Conservation (phyloP, 23 tunicate species). For the Clavelina lepadiformis region DNA sequence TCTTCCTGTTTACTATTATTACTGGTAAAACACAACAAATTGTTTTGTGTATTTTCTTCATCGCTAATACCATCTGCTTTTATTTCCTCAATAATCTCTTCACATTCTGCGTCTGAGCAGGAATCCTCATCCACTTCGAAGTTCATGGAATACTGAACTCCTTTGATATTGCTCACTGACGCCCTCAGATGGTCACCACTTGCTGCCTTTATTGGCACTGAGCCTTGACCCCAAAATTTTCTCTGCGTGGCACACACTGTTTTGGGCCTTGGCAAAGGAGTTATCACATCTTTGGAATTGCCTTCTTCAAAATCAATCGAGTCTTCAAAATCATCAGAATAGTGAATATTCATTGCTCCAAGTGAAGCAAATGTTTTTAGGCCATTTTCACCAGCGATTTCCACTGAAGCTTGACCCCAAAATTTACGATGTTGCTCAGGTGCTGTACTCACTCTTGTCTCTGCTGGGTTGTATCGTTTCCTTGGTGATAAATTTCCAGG, state of each 20-base stretch:
- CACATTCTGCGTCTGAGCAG: not conserved
- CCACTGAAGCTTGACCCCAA: slow-evolving; percentile 61
- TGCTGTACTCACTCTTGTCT: slow-evolving; percentile 6
- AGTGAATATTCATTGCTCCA: slow-evolving; percentile 5
- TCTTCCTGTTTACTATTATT: no score
- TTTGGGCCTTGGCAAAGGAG: slow-evolving; percentile 7
- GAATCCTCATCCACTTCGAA: slow-evolving; percentile 24
- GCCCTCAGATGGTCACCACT: slow-evolving; percentile 41
- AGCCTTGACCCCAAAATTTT: slow-evolving; percentile 87
- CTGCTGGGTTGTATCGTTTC: not conserved
- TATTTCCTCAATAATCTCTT: slow-evolving; percentile 15
- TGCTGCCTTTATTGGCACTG: slow-evolving; percentile 38
- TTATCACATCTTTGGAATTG: not conserved
- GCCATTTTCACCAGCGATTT: slow-evolving; percentile 30
- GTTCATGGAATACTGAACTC: slow-evolving; percentile 33
- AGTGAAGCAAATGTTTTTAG: slow-evolving; percentile 9
- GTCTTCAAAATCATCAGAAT: slow-evolving; percentile 56
- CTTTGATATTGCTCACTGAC: slow-evolving; percentile 10
- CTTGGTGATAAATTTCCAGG: no score
- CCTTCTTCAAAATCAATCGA: slow-evolving; percentile 37
- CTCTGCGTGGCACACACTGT: slow-evolving; percentile 60
- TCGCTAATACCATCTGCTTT: no score
- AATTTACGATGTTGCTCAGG: slow-evolving; percentile 24
- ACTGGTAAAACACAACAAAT: no score
- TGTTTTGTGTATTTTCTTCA: no score